Evolutionary conservation across 1,140 invertebrate species (phyloP), one percentile per base, ranked within the genome.

Genomic region (Apis dorsata): DNA sequence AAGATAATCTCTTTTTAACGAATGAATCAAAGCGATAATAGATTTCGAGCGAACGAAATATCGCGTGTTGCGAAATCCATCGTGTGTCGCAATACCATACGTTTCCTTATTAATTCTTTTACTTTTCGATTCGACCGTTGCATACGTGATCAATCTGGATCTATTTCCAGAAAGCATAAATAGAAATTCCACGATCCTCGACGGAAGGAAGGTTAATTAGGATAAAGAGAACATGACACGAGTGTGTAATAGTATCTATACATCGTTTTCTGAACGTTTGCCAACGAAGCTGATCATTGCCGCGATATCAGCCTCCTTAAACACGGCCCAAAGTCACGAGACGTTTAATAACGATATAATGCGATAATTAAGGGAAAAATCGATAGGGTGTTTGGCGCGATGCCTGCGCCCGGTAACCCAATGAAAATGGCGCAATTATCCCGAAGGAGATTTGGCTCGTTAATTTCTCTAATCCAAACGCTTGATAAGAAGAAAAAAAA

Each of bases 241-340:
- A 8, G 34, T 44, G 0, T 44, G 51, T 69, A 55, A 19, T 51
- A 71, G 59, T 59, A 15, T 28, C 13, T 15, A n/a, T 78, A 63
- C 17, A 63, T 17, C 34, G 34, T 44, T 44, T 68, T 60, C 76
- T 88, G 83, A 85, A 88, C 77, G 28, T 28, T 28, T 78, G 87
- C 83, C 86, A 85, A 83, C n/a, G 21, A 59, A 76, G 68, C 71
- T 77, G 81, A 34, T 73, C 57, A 63, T 24, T 24, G 24, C 44
- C 17, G 71, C 70, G 73, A 44, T 62, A 44, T 55, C 34, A 24
- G 21, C 3, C 49, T 21, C 65, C 65, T 69, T 81, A 63, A 78
- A 65, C 19, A n/a, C 44, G 17, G 51, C 63, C 55, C 49, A 15
- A 24, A 17, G 10, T n/a, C 53, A 34, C 11, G 65, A 55, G 72